Conservation (phyloP, 1,140 invertebrate species). For the Sarcophaga bullata region DNA sequence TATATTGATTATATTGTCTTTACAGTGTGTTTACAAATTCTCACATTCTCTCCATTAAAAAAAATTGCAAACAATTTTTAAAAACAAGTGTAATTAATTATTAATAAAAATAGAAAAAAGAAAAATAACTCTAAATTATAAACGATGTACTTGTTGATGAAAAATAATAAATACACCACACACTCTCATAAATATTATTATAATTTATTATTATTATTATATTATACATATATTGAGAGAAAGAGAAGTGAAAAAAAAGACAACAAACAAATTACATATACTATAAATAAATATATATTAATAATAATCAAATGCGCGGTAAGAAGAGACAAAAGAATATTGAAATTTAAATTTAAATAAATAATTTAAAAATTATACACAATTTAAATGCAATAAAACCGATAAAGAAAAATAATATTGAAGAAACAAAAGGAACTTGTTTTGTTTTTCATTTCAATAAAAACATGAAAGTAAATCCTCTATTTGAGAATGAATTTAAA, state of each 20-base stretch:
- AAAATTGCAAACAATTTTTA: not conserved
- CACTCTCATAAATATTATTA: too few relatives aligned
- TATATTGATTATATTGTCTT: not conserved
- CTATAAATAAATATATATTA: not conserved
- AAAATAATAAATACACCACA: not conserved
- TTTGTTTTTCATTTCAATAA: too few relatives aligned
- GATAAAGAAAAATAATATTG: conserved; percentile 18
- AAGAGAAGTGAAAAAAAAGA: too few relatives aligned
- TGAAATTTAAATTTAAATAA: conserved; percentile 32
- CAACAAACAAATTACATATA: too few relatives aligned
- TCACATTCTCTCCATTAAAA: not conserved
- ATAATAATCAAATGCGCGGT: not conserved
- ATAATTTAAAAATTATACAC: conserved; percentile 26
- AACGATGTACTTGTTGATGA: conserved; percentile 10
- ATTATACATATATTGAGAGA: too few relatives aligned
- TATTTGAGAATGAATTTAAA: too few relatives aligned
- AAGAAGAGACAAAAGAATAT: conserved; percentile 5
- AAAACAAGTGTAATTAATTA: conserved; percentile 14
- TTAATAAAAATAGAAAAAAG: not conserved
- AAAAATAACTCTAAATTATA: not conserved
- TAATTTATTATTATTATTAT: too few relatives aligned
- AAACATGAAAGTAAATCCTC: too few relatives aligned
- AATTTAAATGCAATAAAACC: conserved; percentile 25
- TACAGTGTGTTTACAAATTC: conserved; percentile 15
- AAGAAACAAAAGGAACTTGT: not conserved